Conservation (phyloP, 2,888 invertebrate genomes). For the Lagria hirta region DNA sequence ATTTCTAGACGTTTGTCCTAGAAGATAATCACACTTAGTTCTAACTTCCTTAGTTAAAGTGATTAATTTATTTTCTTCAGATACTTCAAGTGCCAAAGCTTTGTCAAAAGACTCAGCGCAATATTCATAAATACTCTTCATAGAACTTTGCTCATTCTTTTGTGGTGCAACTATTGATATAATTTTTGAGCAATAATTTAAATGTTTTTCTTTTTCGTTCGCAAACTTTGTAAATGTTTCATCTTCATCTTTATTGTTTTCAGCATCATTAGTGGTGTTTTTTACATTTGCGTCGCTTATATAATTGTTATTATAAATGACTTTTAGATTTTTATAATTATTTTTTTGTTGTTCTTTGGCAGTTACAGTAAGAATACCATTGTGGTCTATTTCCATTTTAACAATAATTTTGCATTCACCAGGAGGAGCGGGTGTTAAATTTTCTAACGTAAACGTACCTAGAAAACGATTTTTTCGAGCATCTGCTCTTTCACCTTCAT, state of each 20-base stretch:
- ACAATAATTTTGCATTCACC: slow-evolving; percentile 19
- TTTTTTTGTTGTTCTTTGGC: slow-evolving; percentile 28
- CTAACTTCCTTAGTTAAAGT: no score
- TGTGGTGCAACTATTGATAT: slow-evolving; percentile 9
- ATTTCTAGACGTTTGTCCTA: no score
- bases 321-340: slow-evolving; percentile 27
- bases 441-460: slow-evolving; percentile 21
- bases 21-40: no score
- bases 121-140: slow-evolving; percentile 2
- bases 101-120: background rate
- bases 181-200: slow-evolving; percentile 6
- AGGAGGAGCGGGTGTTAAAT: slow-evolving; percentile 26
- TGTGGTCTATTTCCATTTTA: slow-evolving; percentile 24
- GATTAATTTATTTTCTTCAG: no score
- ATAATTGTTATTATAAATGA: slow-evolving; percentile 25
- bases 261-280: slow-evolving; percentile 20
- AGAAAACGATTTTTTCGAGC: slow-evolving; percentile 25
- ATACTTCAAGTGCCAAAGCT: slow-evolving; percentile 1
- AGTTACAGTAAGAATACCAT: slow-evolving; percentile 33
- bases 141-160: background rate
- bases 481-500: slow-evolving; percentile 32
- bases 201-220: slow-evolving; percentile 28
- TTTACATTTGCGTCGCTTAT: slow-evolving; percentile 28
- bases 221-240: slow-evolving; percentile 22
- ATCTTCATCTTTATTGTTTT: slow-evolving; percentile 23